These are phyloP conservation scores for Bolborhynchus lineola DNA, from an alignment of 2,113 vertebrate species.

Conservation along the genomic window DNA sequence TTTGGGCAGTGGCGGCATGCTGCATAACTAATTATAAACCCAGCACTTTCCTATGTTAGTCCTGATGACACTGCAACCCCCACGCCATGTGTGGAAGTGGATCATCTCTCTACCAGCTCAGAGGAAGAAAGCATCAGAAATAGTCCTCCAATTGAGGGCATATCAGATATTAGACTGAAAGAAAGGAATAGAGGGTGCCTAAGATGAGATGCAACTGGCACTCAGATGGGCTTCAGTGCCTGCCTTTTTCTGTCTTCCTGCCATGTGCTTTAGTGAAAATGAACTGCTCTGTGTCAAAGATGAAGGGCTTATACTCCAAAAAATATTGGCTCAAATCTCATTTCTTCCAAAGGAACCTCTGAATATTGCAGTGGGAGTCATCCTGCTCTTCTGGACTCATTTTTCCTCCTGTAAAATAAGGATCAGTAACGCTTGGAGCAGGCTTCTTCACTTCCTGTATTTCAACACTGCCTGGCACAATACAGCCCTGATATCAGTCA, in stretches of 20 bases:
- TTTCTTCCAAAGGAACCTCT: neutral
- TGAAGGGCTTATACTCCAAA: neutral
- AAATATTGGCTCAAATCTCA: neutral
- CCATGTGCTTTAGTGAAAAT: neutral
- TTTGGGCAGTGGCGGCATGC: neutral
- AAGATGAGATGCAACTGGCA: neutral
- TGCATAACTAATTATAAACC: neutral
- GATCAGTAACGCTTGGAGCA: neutral
- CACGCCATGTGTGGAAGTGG: neutral
- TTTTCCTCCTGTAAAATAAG: neutral
- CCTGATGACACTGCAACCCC: neutral
- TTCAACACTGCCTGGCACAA: neutral
- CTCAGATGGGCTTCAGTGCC: neutral
- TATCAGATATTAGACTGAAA: neutral
- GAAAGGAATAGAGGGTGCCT: neutral
- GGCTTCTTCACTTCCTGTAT: neutral
- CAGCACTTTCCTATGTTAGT: neutral
- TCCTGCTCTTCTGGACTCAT: neutral
- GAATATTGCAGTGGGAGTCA: neutral
- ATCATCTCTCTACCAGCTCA: neutral
- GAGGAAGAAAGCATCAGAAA: neutral
- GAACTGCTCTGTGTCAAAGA: neutral
- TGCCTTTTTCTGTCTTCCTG: neutral
- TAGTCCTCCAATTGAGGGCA: neutral
- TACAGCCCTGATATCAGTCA: neutral